Evolutionary conservation across 2,797 vertebrate species (phyloP), one percentile per base, ranked within the genome.

Genomic region (Australoheros facetus): DNA sequence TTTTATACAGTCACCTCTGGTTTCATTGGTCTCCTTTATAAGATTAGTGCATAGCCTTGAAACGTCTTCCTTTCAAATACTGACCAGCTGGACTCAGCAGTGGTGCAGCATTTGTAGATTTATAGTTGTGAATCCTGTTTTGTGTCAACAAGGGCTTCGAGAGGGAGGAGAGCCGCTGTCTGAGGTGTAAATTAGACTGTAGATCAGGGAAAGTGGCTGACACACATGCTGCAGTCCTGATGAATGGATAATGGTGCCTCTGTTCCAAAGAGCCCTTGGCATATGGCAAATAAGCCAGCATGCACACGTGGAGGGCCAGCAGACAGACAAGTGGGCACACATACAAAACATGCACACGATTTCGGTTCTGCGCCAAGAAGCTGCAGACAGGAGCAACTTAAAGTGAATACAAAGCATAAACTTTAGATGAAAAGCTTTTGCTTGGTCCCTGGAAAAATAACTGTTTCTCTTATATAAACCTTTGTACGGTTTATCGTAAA

Each of bases 141-240:
- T 80, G 76, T 84, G 80, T 90, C 83, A 87, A 80, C 59, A 73
- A 77, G 56, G 62, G 56, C 84, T 85, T 84, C 28, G 17, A 83
- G 78, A 78, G 39, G 73, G 78, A 82, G 79, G 55, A 73, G 74
- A 77, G 64, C 51, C 1, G n/a, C 76, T 79, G 80, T 88, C 81
- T 80, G 81, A 85, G 85, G 89, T 88, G 85, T 91, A 89, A 87
- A 92, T 91, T 86, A 87, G 79, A 85, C 80, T 71, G 75, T 91
- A 84, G 82, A 88, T 90, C 85, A 89, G 86, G 85, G 73, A 75
- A 81, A 74, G 62, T 30, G 39, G 77, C 88, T 82, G 81, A 86
- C 84, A 83, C 80, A 55, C 73, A 87, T 80, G 80, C 86, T 84
- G 85, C 73, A 57, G 78, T 76, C 56, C 80, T 90, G 88, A 93